Conservation (phyloP, 2,797 vertebrate genomes). For the Champsocephalus gunnari region DNA sequence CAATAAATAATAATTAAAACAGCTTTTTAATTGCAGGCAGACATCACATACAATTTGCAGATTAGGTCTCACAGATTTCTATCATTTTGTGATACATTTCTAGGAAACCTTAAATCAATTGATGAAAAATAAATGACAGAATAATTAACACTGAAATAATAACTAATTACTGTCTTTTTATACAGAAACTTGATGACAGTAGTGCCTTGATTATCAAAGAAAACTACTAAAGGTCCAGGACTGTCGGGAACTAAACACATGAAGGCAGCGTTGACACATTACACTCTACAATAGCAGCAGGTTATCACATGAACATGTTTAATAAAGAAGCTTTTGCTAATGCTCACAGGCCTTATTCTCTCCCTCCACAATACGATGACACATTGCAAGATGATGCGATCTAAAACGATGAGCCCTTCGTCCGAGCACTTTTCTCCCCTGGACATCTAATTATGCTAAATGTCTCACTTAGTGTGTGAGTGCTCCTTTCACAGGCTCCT, state of each 20-base stretch:
- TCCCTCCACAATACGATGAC: slow-evolving; percentile 35
- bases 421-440: slow-evolving; percentile 53
- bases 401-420: slow-evolving; percentile 52
- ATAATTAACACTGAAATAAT: background rate
- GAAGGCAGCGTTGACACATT: background rate
- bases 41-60: no score
- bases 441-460: slow-evolving; percentile 79
- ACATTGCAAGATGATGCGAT: slow-evolving; percentile 48
- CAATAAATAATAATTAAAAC: no score
- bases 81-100: no score
- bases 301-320: slow-evolving; percentile 21
- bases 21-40: no score
- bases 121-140: background rate
- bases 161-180: background rate
- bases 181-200: background rate
- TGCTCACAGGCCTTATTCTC: slow-evolving; percentile 9
- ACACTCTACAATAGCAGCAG: slow-evolving; percentile 11
- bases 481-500: slow-evolving; percentile 60
- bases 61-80: no score
- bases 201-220: background rate
- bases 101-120: no score
- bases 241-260: background rate
- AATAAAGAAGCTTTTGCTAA: slow-evolving; percentile 1
- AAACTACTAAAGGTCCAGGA: background rate
- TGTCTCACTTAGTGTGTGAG: slow-evolving; percentile 61